Evolutionary conservation across 2,113 vertebrate species (phyloP).

Genomic region (Cavia porcellus): DNA sequence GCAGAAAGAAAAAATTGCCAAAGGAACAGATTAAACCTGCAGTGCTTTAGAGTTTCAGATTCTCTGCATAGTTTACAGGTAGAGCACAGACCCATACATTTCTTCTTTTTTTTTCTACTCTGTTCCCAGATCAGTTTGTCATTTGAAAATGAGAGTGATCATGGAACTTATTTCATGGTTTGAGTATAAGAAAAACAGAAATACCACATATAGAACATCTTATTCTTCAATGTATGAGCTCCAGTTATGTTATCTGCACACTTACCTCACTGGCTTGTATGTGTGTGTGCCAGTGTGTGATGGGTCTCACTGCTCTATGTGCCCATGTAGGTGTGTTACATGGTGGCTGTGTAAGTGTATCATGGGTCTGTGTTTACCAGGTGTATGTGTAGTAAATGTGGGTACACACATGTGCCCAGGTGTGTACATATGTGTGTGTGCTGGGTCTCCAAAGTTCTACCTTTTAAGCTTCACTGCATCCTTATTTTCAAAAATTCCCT

Average conservation of each 20-base stretch:
- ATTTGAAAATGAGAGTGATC: not conserved
- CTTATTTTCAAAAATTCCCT: not conserved
- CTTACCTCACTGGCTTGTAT: not conserved
- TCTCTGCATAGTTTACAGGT: not conserved
- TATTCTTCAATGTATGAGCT: not conserved
- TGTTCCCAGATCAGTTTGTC: not conserved
- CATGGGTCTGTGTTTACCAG: not conserved
- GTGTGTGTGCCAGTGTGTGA: accelerated
- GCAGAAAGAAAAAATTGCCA: conserved; percentile 19
- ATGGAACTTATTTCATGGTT: not conserved
- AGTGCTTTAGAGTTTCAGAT: not conserved
- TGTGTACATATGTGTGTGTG: not conserved
- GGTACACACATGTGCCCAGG: no score
- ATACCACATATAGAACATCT: not conserved
- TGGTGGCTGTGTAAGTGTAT: not conserved
- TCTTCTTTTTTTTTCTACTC: not conserved
- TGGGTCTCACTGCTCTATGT: accelerated
- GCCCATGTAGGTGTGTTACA: not conserved
- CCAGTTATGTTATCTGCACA: not conserved
- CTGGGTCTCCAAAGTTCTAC: no score
- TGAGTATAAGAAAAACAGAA: not conserved
- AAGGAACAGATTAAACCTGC: conserved; percentile 5
- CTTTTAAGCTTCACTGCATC: not conserved
- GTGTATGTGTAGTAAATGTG: not conserved
- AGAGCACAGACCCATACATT: not conserved